A percentile compares a stretch with the other conserved stretches of the same genome.
phyloP scores from a whole-genome alignment of 2,113 vertebrate species.

The Grammomys dolichurus region DNA sequence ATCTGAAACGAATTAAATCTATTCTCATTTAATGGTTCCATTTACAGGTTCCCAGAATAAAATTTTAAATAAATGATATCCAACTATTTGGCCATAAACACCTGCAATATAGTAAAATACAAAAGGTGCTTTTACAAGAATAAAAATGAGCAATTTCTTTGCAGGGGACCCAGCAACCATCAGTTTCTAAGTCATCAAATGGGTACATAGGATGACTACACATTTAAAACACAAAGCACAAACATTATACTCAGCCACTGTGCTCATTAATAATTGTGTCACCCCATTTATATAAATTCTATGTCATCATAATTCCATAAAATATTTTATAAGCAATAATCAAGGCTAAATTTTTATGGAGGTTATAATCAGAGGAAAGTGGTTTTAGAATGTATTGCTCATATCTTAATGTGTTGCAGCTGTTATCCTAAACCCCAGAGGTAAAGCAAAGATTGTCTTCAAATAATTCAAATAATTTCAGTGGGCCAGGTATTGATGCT shows the following conservation, averaged over 20 bases:
- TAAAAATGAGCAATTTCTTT: background rate
- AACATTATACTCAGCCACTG: background rate
- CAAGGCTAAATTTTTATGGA: slow-evolving; percentile 47
- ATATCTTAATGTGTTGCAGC: slow-evolving; percentile 34
- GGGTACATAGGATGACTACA: background rate
- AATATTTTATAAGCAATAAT: slow-evolving; percentile 53
- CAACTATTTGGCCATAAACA: background rate
- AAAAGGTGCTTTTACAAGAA: background rate
- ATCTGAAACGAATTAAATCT: slow-evolving; percentile 38
- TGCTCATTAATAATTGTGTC: slow-evolving; percentile 47
- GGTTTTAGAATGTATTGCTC: slow-evolving; percentile 38
- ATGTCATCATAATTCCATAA: background rate
- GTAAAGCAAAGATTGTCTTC: slow-evolving; percentile 71
- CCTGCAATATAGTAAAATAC: background rate
- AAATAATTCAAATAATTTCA: slow-evolving; percentile 65
- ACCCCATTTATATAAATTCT: slow-evolving; percentile 11
- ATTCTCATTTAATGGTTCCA: slow-evolving; percentile 52
- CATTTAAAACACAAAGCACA: slow-evolving; percentile 42
- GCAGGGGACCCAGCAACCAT: background rate
- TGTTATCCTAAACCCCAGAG: slow-evolving; percentile 20
- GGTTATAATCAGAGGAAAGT: slow-evolving; percentile 10
- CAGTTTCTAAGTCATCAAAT: slow-evolving; percentile 22
- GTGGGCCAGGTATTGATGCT: slow-evolving; percentile 30
- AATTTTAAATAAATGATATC: slow-evolving; percentile 50
- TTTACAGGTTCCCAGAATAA: slow-evolving; percentile 42